Evolutionary conservation across 2,113 vertebrate species (phyloP).

Genomic region (Garra rufa): DNA sequence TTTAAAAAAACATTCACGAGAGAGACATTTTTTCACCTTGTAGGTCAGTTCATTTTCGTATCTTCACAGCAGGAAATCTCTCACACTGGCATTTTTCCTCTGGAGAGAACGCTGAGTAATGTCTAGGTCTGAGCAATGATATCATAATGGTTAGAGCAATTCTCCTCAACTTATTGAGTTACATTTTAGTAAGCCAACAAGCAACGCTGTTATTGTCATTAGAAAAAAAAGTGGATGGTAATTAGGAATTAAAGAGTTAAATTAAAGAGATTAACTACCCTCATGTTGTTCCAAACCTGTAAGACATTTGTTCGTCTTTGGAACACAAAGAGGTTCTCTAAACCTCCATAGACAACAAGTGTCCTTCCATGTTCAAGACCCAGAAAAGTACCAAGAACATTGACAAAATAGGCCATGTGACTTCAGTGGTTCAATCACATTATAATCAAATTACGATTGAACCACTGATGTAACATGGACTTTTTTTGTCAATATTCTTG

Average conservation of each 20-base stretch:
- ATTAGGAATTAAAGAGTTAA: background rate
- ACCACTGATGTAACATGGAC: too few species aligned
- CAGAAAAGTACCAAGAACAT: too few species aligned
- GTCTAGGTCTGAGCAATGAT: conserved; percentile 41
- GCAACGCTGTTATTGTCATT: background rate
- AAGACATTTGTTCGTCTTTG: too few species aligned
- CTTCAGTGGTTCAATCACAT: too few species aligned
- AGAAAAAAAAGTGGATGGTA: background rate
- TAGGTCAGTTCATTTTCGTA: background rate
- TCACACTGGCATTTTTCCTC: conserved; percentile 68
- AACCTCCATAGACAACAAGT: too few species aligned
- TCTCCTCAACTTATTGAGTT: background rate
- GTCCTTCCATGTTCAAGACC: too few species aligned
- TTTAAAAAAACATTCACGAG: background rate
- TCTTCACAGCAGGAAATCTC: conserved; percentile 60
- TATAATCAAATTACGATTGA: too few species aligned
- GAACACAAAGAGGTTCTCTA: too few species aligned
- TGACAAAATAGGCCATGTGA: too few species aligned
- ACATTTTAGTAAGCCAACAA: background rate
- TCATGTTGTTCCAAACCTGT: too few species aligned
- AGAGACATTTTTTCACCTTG: conserved; percentile 7
- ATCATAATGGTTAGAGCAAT: conserved; percentile 7
- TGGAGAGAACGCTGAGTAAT: conserved; percentile 47
- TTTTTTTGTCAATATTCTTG: too few species aligned
- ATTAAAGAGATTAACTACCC: too few species aligned